Evolutionary conservation across 2,888 invertebrate species (phyloP).

Genomic region (Prenolepis imparis): DNA sequence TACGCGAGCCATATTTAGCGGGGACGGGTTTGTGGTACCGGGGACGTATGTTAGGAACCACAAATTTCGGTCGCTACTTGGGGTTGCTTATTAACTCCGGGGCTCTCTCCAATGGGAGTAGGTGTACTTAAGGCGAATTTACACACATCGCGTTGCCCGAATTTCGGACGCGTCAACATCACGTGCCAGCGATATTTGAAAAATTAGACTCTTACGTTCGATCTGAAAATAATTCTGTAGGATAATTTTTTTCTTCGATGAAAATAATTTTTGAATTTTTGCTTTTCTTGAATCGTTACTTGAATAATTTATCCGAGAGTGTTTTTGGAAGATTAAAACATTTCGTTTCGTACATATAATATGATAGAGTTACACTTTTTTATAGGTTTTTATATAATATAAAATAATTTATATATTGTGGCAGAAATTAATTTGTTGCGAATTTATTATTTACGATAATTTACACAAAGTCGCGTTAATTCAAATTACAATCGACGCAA

Average conservation of each 20-base stretch:
- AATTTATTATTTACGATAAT: conserved; percentile 12
- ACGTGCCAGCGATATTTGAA: background rate
- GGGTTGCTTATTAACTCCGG: conserved; percentile 80
- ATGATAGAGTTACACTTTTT: background rate
- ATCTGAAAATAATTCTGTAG: background rate
- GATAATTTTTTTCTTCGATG: background rate
- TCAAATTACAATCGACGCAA: background rate
- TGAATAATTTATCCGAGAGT: background rate
- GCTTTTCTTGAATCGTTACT: background rate
- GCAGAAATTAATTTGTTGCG: background rate
- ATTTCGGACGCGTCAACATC: background rate
- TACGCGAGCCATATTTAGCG: conserved; percentile 44
- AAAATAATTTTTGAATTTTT: background rate
- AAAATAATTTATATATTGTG: background rate
- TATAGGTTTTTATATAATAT: background rate
- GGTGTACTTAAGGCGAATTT: conserved; percentile 55
- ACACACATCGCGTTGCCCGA: conserved; percentile 29
- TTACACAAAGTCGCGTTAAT: background rate
- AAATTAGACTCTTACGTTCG: background rate
- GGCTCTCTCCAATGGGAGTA: conserved; percentile 51
- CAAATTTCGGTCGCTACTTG: conserved; percentile 81
- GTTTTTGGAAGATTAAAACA: too few relatives aligned
- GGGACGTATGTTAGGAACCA: conserved; percentile 67
- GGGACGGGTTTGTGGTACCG: conserved; percentile 24
- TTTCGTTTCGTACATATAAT: too few relatives aligned